These are phyloP conservation scores for Malurus elegans DNA, from an alignment of 2,113 vertebrate genomes.

Conservation along the genomic window DNA sequence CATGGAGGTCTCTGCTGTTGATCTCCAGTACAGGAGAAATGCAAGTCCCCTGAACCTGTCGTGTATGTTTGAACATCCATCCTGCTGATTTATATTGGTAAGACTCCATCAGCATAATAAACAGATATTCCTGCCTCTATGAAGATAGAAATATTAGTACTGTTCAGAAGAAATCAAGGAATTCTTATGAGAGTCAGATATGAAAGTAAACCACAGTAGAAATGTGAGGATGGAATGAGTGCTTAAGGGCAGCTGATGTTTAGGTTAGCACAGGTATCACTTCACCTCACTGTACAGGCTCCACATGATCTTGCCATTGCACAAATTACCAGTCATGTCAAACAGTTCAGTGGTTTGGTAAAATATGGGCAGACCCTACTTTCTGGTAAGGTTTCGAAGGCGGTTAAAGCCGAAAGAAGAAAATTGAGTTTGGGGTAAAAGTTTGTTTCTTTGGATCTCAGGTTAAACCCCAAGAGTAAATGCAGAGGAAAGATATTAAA, in stretches of 20 bases:
- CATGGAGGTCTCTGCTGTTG: neutral
- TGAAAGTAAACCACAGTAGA: neutral
- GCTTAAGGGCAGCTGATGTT: neutral
- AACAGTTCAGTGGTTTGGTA: neutral
- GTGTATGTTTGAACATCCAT: neutral
- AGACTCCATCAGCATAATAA: neutral
- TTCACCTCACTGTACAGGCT: accelerated
- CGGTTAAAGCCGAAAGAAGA: neutral
- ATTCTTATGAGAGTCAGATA: neutral
- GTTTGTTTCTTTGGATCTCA: neutral
- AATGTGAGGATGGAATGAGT: neutral
- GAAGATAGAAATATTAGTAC: neutral
- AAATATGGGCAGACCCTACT: neutral
- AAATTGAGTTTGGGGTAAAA: neutral
- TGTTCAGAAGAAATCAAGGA: neutral
- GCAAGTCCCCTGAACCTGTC: neutral
- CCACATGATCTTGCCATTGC: neutral
- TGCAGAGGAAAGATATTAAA: neutral
- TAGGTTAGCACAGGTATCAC: neutral
- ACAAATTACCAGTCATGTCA: neutral
- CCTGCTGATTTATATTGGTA: accelerated
- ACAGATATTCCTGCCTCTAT: neutral
- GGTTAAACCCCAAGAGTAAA: neutral
- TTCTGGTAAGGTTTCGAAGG: neutral
- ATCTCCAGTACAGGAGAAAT: neutral